Conservation (phyloP, 2,888 invertebrate species). For the Acleris laterana region DNA sequence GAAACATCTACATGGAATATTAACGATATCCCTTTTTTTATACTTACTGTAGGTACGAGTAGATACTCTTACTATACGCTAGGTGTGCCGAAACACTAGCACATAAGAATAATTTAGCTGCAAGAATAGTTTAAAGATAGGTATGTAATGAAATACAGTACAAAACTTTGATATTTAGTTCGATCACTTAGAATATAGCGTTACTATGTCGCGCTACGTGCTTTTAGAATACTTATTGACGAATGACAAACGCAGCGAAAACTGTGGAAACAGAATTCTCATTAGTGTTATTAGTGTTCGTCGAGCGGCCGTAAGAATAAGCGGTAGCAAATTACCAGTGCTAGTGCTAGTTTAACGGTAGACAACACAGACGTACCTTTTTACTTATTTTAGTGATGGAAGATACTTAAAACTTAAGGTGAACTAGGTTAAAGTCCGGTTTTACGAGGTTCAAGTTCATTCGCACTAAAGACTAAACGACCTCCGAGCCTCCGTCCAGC, state of each 20-base stretch:
- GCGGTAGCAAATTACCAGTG: slow-evolving; percentile 43
- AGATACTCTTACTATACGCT: no score
- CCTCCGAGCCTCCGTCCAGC: slow-evolving; percentile 22
- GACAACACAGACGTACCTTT: slow-evolving; percentile 8
- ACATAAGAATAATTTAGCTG: neutral
- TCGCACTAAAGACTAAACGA: slow-evolving; percentile 17
- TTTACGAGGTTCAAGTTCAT: slow-evolving; percentile 31
- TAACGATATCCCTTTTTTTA: slow-evolving; percentile 13
- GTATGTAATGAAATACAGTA: neutral
- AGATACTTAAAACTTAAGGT: slow-evolving; percentile 22
- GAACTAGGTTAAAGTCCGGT: slow-evolving; percentile 26
- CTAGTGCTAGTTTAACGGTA: slow-evolving; percentile 38
- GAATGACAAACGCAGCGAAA: slow-evolving; percentile 54
- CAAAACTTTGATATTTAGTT: neutral
- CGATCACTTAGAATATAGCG: no score
- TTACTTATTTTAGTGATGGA: slow-evolving; percentile 17
- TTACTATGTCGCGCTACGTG: neutral
- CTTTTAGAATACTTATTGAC: slow-evolving; percentile 43
- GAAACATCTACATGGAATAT: slow-evolving; percentile 10
- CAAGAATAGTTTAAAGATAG: neutral
- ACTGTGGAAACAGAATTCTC: slow-evolving; percentile 50
- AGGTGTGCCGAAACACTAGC: neutral
- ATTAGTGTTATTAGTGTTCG: slow-evolving; percentile 52
- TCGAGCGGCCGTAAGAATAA: slow-evolving; percentile 49
- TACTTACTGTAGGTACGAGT: slow-evolving; percentile 8